These are phyloP conservation scores for Acipenser oxyrinchus DNA, from an alignment of 2,797 vertebrate species.

Conservation along the genomic window DNA sequence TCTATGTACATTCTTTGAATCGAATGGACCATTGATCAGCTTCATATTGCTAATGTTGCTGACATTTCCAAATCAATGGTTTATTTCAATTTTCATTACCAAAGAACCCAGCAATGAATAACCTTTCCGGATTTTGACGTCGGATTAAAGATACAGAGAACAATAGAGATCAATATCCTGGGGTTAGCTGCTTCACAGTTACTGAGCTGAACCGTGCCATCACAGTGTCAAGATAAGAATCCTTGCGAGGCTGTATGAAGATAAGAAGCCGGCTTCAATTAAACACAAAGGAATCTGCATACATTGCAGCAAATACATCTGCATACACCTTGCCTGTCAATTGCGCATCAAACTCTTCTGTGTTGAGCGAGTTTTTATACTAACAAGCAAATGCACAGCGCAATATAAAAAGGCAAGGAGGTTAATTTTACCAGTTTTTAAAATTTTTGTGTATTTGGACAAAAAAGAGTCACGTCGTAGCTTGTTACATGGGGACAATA, in stretches of 20 bases:
- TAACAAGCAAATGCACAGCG: too few species aligned
- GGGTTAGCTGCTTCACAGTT: constrained; percentile 44
- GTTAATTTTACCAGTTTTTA: too few species aligned
- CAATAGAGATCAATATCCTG: constrained; percentile 38
- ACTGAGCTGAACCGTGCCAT: constrained; percentile 28
- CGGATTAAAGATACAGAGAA: constrained; percentile 34
- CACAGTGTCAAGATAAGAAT: constrained; percentile 37
- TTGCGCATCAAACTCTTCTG: too few species aligned
- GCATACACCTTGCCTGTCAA: too few species aligned
- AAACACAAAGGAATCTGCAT: constrained; percentile 19
- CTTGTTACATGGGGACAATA: too few species aligned
- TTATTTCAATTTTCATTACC: not conserved
- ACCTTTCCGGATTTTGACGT: constrained; percentile 44
- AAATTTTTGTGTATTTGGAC: too few species aligned
- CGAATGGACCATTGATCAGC: not conserved
- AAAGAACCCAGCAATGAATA: constrained; percentile 24
- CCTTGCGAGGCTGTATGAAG: constrained; percentile 23
- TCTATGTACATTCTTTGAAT: too few species aligned
- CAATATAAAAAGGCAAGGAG: too few species aligned
- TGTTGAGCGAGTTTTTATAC: too few species aligned
- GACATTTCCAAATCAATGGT: not conserved
- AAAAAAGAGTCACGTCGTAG: too few species aligned
- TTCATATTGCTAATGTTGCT: not conserved
- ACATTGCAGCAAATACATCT: too few species aligned
- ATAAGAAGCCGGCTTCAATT: constrained; percentile 46